Conservation (phyloP, 2,797 vertebrate species). For the Sphaeramia orbicularis region DNA sequence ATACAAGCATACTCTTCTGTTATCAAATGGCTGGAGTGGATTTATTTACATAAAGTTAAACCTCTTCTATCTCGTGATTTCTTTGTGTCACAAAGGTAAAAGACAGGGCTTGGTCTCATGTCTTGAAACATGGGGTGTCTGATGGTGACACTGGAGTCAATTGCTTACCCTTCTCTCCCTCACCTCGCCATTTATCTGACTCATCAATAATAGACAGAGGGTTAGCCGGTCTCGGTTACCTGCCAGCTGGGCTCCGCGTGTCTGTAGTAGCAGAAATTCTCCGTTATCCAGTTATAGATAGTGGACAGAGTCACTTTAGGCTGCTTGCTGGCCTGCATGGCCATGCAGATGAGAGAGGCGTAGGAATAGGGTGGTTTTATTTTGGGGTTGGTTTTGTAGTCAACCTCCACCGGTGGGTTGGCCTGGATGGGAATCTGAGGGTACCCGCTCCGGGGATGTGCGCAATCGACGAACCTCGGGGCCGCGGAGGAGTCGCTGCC, state of each 20-base stretch:
- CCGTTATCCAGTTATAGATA: conserved; percentile 92
- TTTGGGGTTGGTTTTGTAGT: conserved; percentile 87
- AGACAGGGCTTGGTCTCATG: conserved; percentile 1
- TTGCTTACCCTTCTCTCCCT: conserved; percentile 47
- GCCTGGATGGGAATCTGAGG: conserved; percentile 68
- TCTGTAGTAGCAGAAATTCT: conserved; percentile 92
- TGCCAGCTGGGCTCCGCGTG: conserved; percentile 93
- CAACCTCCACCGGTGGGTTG: conserved; percentile 80
- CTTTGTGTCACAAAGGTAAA: not conserved
- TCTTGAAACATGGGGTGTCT: conserved; percentile 30
- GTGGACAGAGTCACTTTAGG: conserved; percentile 90
- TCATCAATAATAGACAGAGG: conserved; percentile 79
- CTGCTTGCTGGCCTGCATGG: conserved; percentile 90
- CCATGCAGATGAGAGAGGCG: conserved; percentile 91
- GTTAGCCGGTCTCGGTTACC: conserved; percentile 78
- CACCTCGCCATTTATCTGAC: conserved; percentile 63
- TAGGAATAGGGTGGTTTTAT: conserved; percentile 91
- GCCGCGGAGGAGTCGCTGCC: conserved; percentile 73
- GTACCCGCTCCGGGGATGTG: conserved; percentile 47
- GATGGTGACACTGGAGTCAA: conserved; percentile 65
- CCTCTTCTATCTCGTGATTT: not conserved
- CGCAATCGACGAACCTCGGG: conserved; percentile 54
- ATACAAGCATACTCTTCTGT: no score
- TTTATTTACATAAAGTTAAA: no score
- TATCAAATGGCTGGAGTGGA: no score